These are phyloP conservation scores for Actenoides lindsayi DNA, from an alignment of 2,113 vertebrate species.

Conservation along the genomic window DNA sequence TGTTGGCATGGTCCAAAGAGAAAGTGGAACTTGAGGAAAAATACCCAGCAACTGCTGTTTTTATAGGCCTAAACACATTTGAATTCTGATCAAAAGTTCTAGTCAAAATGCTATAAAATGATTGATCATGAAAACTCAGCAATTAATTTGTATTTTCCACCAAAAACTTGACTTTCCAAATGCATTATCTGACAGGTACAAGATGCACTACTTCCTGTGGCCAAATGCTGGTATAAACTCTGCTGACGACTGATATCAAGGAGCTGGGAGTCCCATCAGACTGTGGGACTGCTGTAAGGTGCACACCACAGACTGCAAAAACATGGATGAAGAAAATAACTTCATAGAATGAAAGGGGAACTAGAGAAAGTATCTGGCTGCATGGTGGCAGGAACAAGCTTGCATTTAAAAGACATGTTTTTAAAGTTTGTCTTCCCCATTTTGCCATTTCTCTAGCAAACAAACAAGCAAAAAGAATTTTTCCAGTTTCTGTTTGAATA, in stretches of 20 bases:
- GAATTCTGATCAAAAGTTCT: background rate
- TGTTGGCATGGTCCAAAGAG: too few relatives aligned
- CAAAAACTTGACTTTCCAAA: background rate
- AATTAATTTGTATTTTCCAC: background rate
- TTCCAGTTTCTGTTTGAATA: background rate
- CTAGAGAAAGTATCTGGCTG: background rate
- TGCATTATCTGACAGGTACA: background rate
- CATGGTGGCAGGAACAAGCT: background rate
- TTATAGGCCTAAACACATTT: too few relatives aligned
- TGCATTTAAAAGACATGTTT: background rate
- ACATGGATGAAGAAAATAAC: background rate
- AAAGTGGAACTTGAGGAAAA: too few relatives aligned
- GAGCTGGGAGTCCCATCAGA: background rate
- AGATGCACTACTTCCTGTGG: background rate
- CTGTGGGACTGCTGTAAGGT: background rate
- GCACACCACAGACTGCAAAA: background rate
- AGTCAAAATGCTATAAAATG: background rate
- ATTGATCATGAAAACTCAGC: background rate
- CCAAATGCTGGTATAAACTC: background rate
- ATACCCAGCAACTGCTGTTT: too few relatives aligned
- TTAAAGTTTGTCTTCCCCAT: background rate
- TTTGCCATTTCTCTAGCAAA: background rate
- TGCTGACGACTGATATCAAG: background rate
- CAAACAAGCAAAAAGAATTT: background rate
- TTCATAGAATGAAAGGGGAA: background rate